phyloP scores from a whole-genome alignment of 2,113 vertebrate species.

The Zosterops pallidus region DNA sequence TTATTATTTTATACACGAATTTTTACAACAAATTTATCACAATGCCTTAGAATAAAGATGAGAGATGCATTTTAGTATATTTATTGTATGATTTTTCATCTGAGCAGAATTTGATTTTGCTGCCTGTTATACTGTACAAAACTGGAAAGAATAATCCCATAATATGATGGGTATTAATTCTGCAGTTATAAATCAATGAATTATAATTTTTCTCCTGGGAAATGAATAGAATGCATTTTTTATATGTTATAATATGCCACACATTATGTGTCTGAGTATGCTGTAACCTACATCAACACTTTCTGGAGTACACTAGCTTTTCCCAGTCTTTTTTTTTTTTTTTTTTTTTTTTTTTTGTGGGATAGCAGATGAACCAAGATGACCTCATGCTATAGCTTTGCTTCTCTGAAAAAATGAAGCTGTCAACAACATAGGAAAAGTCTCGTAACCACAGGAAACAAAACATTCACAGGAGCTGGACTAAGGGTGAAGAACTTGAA shows the following conservation, averaged over 20 bases:
- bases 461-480: conserved; percentile 9
- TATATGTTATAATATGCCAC: neutral
- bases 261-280: neutral
- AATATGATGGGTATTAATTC: neutral
- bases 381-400: conserved; percentile 19
- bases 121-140: neutral
- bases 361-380: conserved; percentile 25
- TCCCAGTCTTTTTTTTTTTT: neutral
- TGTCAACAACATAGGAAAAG: conserved; percentile 33
- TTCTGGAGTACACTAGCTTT: neutral
- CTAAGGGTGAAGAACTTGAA: neutral
- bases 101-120: neutral
- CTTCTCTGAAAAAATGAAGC: conserved; percentile 30
- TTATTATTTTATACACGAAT: too few species aligned
- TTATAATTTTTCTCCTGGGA: neutral
- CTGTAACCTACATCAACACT: neutral
- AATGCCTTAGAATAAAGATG: neutral
- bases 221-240: neutral
- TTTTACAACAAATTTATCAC: too few species aligned
- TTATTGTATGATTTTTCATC: neutral
- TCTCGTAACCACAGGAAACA: neutral
- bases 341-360: conserved; percentile 11
- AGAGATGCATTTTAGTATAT: neutral
- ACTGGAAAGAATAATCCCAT: neutral
- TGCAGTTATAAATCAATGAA: neutral